phyloP scores from a whole-genome alignment of 2,888 invertebrate species.

The Argyra leucocephala region DNA sequence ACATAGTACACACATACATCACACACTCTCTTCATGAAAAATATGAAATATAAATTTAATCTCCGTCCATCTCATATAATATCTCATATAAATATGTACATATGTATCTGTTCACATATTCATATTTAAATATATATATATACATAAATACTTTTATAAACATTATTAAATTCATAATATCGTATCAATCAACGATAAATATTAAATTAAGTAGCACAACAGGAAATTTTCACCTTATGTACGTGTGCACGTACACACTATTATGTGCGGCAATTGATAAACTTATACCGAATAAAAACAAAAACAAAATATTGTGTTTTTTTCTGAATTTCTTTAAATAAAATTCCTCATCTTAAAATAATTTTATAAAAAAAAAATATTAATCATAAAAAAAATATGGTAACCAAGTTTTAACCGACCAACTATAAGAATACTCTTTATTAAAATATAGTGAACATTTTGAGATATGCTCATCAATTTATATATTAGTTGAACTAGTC shows the following conservation, averaged over 20 bases:
- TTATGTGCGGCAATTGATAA: too few species aligned
- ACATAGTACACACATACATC: background rate
- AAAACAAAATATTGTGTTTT: background rate
- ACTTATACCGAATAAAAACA: background rate
- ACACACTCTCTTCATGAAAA: too few species aligned
- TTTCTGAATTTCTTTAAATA: background rate
- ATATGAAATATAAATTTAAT: too few species aligned
- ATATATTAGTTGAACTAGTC: too few species aligned
- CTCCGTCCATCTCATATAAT: background rate
- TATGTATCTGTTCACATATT: background rate
- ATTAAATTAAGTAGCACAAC: conserved; percentile 1
- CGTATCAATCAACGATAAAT: background rate
- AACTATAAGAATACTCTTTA: too few species aligned
- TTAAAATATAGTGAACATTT: too few species aligned
- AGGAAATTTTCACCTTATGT: background rate
- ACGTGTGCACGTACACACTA: background rate
- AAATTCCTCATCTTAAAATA: too few species aligned
- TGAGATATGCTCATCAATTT: too few species aligned
- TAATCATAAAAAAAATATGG: too few species aligned
- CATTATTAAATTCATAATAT: conserved; percentile 1
- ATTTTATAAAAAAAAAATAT: too few species aligned
- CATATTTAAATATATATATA: background rate
- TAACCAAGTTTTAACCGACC: too few species aligned
- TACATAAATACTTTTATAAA: background rate
- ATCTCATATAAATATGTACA: background rate